Percentiles rank a stretch among this genome's conserved stretches.
Conservation (phyloP, 2,113 vertebrate genomes). For the Hippocampus mohnikei region DNA sequence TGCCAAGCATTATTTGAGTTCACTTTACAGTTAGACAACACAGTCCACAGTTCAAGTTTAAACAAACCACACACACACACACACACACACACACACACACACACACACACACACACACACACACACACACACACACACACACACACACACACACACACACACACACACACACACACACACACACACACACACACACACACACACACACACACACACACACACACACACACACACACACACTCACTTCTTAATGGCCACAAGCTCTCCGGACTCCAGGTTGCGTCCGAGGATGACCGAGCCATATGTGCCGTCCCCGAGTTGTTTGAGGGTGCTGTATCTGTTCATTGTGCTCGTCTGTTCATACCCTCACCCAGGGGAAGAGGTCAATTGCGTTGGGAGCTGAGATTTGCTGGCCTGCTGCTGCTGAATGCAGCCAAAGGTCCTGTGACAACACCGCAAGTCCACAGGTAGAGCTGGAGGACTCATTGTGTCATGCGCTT, state of each 20-base stretch:
- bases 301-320: constrained; percentile 94
- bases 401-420: constrained; percentile 40
- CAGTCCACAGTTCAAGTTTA: not conserved
- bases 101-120: constrained; percentile 82
- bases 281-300: constrained; percentile 92
- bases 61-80: not conserved
- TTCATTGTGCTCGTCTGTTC: constrained; percentile 80
- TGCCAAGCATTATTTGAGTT: not conserved
- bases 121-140: constrained; percentile 82
- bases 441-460: constrained; percentile 83
- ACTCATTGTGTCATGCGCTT: constrained; percentile 81
- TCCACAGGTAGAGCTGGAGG: constrained; percentile 72
- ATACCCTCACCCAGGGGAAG: constrained; percentile 59
- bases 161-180: constrained; percentile 82
- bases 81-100: constrained; percentile 78
- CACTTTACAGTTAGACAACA: not conserved
- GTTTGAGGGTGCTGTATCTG: constrained; percentile 89
- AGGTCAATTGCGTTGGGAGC: constrained; percentile 28
- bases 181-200: constrained; percentile 82
- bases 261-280: constrained; percentile 90
- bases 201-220: constrained; percentile 82
- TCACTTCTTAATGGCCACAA: constrained; percentile 96
- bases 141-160: constrained; percentile 82
- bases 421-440: constrained; percentile 81
- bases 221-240: constrained; percentile 71